Conservation (phyloP, 2,113 vertebrate genomes). For the Aptenodytes forsteri region DNA sequence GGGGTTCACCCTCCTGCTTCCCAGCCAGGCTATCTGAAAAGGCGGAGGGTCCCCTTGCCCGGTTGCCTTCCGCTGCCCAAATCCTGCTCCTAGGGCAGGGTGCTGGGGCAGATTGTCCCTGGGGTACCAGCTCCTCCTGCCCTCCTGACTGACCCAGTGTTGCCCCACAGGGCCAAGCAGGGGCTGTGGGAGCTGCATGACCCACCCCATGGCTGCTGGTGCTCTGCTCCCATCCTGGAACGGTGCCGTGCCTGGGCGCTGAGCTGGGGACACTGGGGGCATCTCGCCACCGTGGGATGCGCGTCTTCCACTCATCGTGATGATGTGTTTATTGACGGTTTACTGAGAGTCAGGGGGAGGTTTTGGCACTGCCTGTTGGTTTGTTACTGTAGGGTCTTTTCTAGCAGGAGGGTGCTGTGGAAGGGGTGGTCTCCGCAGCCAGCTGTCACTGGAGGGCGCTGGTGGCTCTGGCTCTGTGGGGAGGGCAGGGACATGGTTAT, state of each 20-base stretch:
- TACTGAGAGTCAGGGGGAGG: background rate
- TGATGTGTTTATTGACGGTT: background rate
- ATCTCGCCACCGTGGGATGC: rapidly evolving
- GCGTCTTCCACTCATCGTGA: background rate
- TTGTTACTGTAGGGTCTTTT: background rate
- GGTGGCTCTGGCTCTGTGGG: background rate
- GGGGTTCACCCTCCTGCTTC: background rate
- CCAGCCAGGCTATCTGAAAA: background rate
- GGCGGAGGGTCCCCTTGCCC: background rate
- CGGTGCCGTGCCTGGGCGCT: rapidly evolving
- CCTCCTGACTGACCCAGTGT: rapidly evolving
- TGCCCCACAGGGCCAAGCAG: rapidly evolving
- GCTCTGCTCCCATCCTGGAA: background rate
- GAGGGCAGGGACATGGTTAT: background rate
- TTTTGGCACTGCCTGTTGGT: background rate
- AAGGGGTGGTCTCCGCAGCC: background rate
- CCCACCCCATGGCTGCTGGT: background rate
- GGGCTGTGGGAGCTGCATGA: background rate
- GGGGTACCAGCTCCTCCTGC: background rate
- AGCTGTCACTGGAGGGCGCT: background rate
- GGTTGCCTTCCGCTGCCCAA: background rate
- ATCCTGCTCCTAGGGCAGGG: background rate
- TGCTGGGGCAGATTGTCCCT: background rate
- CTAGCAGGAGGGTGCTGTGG: background rate
- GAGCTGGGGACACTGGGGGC: background rate